Conservation (phyloP, 2,888 invertebrate species). For the Frankliniella fusca region DNA sequence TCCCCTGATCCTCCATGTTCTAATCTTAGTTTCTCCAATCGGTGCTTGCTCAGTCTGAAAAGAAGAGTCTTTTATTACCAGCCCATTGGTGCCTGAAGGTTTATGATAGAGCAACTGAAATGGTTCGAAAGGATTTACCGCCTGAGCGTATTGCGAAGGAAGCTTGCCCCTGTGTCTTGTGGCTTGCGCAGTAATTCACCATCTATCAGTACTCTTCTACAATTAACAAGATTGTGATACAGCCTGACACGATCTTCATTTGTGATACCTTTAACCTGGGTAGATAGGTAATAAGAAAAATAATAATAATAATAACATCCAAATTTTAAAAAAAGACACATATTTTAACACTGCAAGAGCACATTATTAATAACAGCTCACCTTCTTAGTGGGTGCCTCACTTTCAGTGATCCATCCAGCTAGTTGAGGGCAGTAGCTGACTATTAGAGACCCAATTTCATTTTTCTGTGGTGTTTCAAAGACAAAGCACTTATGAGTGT, state of each 20-base stretch:
- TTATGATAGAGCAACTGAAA: neutral
- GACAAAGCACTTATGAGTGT: constrained; percentile 79
- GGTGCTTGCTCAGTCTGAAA: constrained; percentile 66
- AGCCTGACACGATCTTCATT: constrained; percentile 82
- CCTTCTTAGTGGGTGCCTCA: constrained; percentile 52
- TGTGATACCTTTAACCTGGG: constrained; percentile 63
- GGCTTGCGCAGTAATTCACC: constrained; percentile 77
- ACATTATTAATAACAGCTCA: constrained; percentile 12
- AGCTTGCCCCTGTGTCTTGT: constrained; percentile 76
- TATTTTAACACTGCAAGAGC: neutral
- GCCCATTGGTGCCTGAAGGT: neutral
- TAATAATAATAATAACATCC: neutral
- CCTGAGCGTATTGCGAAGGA: constrained; percentile 81
- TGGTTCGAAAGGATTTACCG: constrained; percentile 48
- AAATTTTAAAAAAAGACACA: constrained; percentile 3
- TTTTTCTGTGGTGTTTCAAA: constrained; percentile 86
- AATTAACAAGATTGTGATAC: constrained; percentile 81
- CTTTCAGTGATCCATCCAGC: constrained; percentile 78
- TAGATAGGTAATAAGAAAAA: constrained; percentile 31
- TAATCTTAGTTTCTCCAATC: constrained; percentile 69
- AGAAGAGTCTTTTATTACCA: neutral
- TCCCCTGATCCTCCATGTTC: constrained; percentile 59
- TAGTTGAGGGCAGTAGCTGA: constrained; percentile 82
- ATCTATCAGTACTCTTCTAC: constrained; percentile 77
- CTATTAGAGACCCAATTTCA: constrained; percentile 88